Evolutionary conservation across 2,113 vertebrate genomes (phyloP).

Genomic region (Sporophila hypoxantha): DNA sequence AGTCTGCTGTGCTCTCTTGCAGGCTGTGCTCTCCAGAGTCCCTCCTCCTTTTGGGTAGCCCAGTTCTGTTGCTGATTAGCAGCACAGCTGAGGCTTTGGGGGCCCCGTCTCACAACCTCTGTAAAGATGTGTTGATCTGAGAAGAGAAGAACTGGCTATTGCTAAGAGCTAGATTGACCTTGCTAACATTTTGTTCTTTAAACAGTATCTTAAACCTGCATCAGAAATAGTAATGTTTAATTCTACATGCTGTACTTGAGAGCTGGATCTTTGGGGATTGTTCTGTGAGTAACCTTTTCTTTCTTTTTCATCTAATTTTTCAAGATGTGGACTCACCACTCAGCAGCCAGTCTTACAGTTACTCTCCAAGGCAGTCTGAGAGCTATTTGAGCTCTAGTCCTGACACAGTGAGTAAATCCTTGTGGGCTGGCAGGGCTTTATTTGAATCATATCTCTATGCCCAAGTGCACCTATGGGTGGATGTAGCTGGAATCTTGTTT

Average conservation of each 20-base stretch:
- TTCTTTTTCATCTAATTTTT: neutral
- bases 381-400: conserved; percentile 67
- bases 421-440: neutral
- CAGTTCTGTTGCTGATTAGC: neutral
- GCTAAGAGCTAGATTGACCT: neutral
- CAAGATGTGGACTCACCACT: conserved; percentile 32
- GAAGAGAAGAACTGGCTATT: neutral
- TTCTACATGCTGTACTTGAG: neutral
- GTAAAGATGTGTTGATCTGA: neutral
- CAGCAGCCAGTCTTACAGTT: conserved; percentile 57
- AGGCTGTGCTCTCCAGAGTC: neutral
- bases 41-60: neutral
- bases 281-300: neutral
- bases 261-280: neutral
- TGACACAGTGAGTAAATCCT: conserved; percentile 62
- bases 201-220: neutral
- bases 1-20: neutral
- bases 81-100: neutral
- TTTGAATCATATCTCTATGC: neutral
- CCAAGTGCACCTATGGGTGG: too few relatives aligned
- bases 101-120: neutral
- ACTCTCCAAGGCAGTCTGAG: conserved; percentile 59
- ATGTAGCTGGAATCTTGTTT: neutral
- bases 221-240: neutral
- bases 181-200: neutral